phyloP scores from a whole-genome alignment of 1,140 invertebrate genomes.

The Camponotus vicinus region DNA sequence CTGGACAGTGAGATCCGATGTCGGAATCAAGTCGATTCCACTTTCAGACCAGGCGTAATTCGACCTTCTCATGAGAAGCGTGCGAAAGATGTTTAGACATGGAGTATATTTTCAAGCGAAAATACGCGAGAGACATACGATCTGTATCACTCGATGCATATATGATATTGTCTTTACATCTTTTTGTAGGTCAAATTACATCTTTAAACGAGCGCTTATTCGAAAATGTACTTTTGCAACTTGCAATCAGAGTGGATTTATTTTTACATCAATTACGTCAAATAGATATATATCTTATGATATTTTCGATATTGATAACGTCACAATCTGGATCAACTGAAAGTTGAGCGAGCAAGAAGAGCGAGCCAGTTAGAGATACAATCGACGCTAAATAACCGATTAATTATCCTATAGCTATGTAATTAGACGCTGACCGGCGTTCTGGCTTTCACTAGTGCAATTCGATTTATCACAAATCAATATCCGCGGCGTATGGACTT shows the following conservation, averaged over 20 bases:
- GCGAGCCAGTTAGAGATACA: conserved; percentile 6
- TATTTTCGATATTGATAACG: neutral
- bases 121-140: neutral
- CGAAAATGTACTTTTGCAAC: neutral
- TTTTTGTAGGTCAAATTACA: neutral
- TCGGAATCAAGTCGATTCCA: conserved; percentile 27
- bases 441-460: conserved; percentile 27
- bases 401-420: conserved; percentile 40
- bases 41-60: conserved; percentile 47
- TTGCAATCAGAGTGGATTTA: neutral
- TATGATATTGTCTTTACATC: neutral
- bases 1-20: conserved; percentile 47
- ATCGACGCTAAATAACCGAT: conserved; percentile 45
- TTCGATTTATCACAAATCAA: conserved; percentile 57
- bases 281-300: neutral
- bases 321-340: neutral
- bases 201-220: neutral
- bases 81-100: conserved; percentile 2
- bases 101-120: neutral
- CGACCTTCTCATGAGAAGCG: neutral
- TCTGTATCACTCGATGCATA: neutral
- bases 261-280: neutral
- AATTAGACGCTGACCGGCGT: conserved; percentile 41
- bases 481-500: conserved; percentile 44
- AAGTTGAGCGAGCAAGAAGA: neutral